These are phyloP conservation scores for Didymodactylos carnosus DNA, from an alignment of 2,888 invertebrate species.

Conservation along the genomic window DNA sequence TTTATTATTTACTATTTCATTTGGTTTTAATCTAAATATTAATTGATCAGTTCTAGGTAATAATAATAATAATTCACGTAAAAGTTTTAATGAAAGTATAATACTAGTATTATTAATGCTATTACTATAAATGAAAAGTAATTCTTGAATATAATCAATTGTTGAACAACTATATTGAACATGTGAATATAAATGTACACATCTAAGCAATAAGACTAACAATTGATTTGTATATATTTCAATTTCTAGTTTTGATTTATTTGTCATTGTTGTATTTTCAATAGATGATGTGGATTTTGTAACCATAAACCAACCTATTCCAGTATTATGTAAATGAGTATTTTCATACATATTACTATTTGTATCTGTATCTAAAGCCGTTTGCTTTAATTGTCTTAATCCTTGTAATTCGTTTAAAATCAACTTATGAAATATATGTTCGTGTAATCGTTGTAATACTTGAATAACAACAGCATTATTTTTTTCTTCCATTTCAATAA, in stretches of 20 bases:
- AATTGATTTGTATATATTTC: not conserved
- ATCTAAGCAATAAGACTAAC: not conserved
- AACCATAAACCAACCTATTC: not conserved
- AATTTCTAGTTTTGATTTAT: not conserved
- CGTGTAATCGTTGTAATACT: not conserved
- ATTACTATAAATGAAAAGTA: not conserved
- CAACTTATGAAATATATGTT: not conserved
- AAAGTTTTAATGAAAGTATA: not conserved
- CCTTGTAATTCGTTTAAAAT: not conserved
- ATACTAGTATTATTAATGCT: too few species aligned
- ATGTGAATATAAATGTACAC: not conserved
- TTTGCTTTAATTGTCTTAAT: not conserved
- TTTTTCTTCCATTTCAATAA: not conserved
- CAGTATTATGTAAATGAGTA: not conserved
- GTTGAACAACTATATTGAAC: not conserved
- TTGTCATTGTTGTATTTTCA: not conserved
- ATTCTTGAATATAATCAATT: not conserved
- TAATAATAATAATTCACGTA: not conserved
- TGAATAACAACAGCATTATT: not conserved
- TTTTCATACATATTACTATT: not conserved
- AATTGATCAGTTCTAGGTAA: not conserved
- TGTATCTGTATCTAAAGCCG: not conserved
- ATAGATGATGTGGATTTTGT: too few species aligned
- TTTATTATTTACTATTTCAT: not conserved
- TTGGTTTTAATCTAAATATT: too few species aligned